Percentiles rank a stretch among this genome's conserved stretches.
These are phyloP conservation scores for Fistularia commersonii DNA, from an alignment of 2,797 vertebrate genomes.

Conservation along the genomic window DNA sequence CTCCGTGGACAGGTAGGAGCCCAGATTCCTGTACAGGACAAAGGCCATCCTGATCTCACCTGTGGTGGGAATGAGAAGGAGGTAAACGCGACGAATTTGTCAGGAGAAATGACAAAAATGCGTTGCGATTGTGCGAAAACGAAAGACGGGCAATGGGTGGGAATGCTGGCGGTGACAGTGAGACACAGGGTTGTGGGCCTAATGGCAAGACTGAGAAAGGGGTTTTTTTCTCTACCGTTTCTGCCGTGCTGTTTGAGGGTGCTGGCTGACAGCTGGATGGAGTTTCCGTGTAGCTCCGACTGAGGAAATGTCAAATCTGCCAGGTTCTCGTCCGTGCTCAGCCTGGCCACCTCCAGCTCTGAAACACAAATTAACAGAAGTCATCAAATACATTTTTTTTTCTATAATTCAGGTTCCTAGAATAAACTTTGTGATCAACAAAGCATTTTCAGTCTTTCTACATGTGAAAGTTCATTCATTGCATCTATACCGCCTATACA, in stretches of 20 bases:
- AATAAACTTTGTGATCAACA: too few species aligned
- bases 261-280: constrained; percentile 94
- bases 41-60: constrained; percentile 97
- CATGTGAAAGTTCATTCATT: too few species aligned
- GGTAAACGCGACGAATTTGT: not conserved
- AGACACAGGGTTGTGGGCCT: constrained; percentile 8
- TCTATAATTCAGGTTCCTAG: constrained; percentile 10
- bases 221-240: constrained; percentile 81
- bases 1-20: constrained; percentile 93
- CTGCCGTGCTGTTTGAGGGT: constrained; percentile 95
- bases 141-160: not conserved
- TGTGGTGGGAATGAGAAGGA: constrained; percentile 43
- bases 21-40: constrained; percentile 94
- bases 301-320: constrained; percentile 94
- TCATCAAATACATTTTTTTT: constrained; percentile 14
- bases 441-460: too few species aligned
- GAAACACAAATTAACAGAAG: constrained; percentile 38
- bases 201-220: constrained; percentile 15
- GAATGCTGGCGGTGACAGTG: not conserved
- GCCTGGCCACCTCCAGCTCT: constrained; percentile 95
- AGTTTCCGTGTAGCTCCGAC: constrained; percentile 84
- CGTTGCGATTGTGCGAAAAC: too few species aligned
- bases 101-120: not conserved
- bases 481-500: too few species aligned
- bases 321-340: constrained; percentile 94